Base-by-base conservation (phyloP, 2,113 vertebrate species). In the Sylvilagus bachmani region DNA sequence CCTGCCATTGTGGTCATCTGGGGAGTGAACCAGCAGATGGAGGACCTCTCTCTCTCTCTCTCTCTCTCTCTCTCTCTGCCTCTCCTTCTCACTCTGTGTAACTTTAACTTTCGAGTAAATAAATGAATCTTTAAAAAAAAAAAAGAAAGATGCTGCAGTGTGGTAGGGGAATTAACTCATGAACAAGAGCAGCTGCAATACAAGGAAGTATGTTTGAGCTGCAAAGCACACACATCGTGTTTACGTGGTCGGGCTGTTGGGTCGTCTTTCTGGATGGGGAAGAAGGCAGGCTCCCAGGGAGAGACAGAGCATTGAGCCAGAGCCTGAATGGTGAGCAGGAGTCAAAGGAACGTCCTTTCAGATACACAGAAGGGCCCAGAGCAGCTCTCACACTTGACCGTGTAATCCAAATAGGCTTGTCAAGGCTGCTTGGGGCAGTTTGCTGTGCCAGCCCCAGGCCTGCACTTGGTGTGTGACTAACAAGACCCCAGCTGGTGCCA, bases 401-500 rank as follows among this genome's bases (percentile, higher is more conserved):
- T 10, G 17, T 13, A 44, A 31, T 36, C 51, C 25, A 82, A 79
- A 33, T 38, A 9, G 24, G 31, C 13, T 58, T 8, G 36, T 74
- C 55, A 17, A 33, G 14, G 51, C 61, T 49, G n/a, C 38, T 73
- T 6, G 1, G 1, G 51, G 55, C 10, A 29, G 12, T 3, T 25
- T 17, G 36, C 38, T 10, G 0, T 19, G 5, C 80, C 27, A 7
- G 6, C 0, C 6, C 10, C 24, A 19, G 22, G 8, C 22, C 66
- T 49, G 27, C 73, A 29, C 55, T 53, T 27, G 27, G 19, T 33
- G 16, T 19, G 10, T 22, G 4, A 24, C 64, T 44, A 7, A 22
- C 51, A 82, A 13, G n/a, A 71, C 31, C 22, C 44, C n/a, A 67
- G 36, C 5, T 49, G 49, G 16, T n/a, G 36, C 29, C 9, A 14